These are phyloP conservation scores for Eupithecia centaureata DNA, from an alignment of 2,888 invertebrate genomes.

Conservation along the genomic window DNA sequence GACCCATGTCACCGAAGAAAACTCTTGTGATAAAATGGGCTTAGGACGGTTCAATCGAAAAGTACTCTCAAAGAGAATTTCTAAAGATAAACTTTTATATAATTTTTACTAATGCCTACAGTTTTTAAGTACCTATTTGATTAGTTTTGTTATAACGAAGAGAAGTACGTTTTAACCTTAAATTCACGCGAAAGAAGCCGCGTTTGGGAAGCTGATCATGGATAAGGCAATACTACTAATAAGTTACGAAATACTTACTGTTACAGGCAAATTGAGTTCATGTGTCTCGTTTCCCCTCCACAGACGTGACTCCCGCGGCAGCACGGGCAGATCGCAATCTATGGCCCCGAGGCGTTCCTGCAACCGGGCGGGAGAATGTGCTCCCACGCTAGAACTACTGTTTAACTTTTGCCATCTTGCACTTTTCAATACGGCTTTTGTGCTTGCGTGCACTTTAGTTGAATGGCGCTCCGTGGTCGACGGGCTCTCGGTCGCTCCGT, in stretches of 20 bases:
- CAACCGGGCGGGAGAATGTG: constrained; percentile 77
- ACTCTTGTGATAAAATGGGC: background rate
- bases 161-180: background rate
- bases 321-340: constrained; percentile 86
- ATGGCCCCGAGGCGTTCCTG: constrained; percentile 86
- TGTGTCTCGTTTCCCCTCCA: constrained; percentile 90
- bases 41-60: background rate
- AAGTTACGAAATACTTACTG: constrained; percentile 75
- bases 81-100: background rate
- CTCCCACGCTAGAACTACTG: constrained; percentile 66
- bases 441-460: constrained; percentile 66
- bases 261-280: constrained; percentile 86
- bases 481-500: constrained; percentile 62
- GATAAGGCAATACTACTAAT: background rate
- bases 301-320: constrained; percentile 86
- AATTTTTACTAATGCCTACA: too few relatives aligned
- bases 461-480: constrained; percentile 63
- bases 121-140: background rate
- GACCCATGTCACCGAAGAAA: background rate
- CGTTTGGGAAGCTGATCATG: background rate
- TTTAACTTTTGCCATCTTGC: constrained; percentile 76
- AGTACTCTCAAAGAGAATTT: background rate
- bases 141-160: background rate
- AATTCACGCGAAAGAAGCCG: background rate
- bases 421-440: constrained; percentile 72